Base-by-base conservation (phyloP, 2,113 vertebrate species). In the Heterotis niloticus region DNA sequence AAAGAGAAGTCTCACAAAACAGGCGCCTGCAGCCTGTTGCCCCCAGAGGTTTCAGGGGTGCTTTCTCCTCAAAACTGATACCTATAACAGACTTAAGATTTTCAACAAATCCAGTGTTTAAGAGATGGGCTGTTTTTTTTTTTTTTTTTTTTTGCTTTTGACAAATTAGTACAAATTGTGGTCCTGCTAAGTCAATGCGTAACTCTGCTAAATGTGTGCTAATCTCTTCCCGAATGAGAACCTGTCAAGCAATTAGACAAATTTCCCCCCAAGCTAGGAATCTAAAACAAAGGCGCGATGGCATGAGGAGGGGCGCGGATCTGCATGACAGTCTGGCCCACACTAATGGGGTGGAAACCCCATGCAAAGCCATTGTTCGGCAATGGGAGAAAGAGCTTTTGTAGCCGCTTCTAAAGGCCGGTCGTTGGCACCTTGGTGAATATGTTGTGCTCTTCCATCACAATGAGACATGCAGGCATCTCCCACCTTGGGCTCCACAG, bases 91-190 rank as follows among this genome's bases (percentile, higher is more conserved):
- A 44, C 34, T 78, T 82, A 82, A 83, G 78, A 81, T 82, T 76
- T 80, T 83, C 84, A 82, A 78, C 76, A 73, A 82, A 79, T 77
- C 75, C 70, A 81, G 76, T 79, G 28, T 52, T 17, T 77, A 66
- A 78, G 52, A 24, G 81, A 79, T 78, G 78, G 70, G 79, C 79
- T 70, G 76, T 56, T 64, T 57, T 17, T 81, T 69, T 76, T 54
- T 64, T 57, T 16, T n/a, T 59, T 82, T 83, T 80, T 77, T 82
- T 84, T 81, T 81, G 81, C 73, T 75, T 83, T 78, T 52, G 28
- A 85, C 84, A 86, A 87, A 88, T 84, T 79, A 82, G 78, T 83
- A 86, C 86, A 86, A 85, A 87, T 87, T 85, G 79, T 81, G 78
- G 28, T 77, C 54, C 60, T 23, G 29, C 79, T 84, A 85, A 88